Percentiles rank a stretch among this genome's conserved stretches.
Conservation (phyloP, 2,113 vertebrate genomes). For the Thalassarche chlororhynchos region DNA sequence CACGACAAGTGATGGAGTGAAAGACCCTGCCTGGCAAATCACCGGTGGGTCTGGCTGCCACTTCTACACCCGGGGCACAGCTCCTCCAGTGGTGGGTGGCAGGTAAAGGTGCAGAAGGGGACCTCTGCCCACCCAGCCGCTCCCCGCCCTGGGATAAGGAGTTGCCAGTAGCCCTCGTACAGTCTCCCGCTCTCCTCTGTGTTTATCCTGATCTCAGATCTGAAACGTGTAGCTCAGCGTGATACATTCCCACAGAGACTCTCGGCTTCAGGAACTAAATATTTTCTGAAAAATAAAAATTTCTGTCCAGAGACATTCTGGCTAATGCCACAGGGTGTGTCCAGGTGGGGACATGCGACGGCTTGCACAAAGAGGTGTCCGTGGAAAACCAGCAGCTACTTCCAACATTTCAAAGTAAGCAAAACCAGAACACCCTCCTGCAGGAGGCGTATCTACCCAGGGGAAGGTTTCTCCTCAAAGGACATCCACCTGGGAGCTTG, state of each 20-base stretch:
- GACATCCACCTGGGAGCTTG: not conserved
- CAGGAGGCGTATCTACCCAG: not conserved
- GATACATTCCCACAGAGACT: not conserved
- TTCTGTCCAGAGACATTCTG: not conserved
- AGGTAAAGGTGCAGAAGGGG: not conserved
- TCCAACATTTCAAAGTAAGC: not conserved
- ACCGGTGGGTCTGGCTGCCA: not conserved
- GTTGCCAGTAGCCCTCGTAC: rapidly evolving
- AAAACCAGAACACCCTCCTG: not conserved
- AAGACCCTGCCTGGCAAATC: not conserved
- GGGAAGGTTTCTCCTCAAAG: not conserved
- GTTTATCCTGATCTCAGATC: not conserved
- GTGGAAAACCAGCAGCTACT: not conserved
- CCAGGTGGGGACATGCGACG: not conserved
- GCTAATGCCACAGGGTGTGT: not conserved
- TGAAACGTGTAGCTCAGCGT: not conserved
- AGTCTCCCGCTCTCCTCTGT: rapidly evolving
- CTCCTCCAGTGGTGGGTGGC: not conserved
- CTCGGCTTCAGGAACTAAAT: not conserved
- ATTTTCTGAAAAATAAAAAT: not conserved
- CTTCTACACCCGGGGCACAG: not conserved
- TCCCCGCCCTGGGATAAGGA: not conserved
- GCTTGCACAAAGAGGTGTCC: not conserved
- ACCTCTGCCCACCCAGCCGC: rapidly evolving
- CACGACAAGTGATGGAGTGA: not conserved